Evolutionary conservation across 2,888 invertebrate genomes (phyloP).

Genomic region (Cephus pygmeus): DNA sequence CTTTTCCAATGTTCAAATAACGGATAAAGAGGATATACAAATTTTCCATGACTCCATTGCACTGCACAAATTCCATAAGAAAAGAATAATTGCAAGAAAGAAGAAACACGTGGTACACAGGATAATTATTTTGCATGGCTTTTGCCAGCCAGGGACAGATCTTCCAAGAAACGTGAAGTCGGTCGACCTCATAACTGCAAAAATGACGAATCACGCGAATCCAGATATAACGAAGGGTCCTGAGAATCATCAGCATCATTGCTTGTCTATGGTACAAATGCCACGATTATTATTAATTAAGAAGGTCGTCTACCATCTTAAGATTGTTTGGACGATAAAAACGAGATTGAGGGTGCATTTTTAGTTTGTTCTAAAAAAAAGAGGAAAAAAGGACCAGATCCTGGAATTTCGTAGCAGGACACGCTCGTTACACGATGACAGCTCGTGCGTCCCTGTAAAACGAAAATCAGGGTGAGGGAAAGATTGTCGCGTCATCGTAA

Average conservation of each 20-base stretch:
- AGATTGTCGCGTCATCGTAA: background rate
- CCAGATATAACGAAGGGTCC: background rate
- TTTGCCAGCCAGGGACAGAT: background rate
- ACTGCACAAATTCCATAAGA: background rate
- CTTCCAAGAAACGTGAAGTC: background rate
- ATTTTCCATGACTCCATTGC: background rate
- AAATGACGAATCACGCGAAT: background rate
- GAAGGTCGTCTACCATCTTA: background rate
- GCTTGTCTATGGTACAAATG: background rate
- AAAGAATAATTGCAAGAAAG: background rate
- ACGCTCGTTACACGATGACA: background rate
- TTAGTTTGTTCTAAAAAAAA: background rate
- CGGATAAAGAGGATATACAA: background rate
- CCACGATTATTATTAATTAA: background rate
- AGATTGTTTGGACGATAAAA: background rate
- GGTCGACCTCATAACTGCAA: background rate
- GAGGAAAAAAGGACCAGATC: background rate
- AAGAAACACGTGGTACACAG: background rate
- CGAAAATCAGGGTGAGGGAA: background rate
- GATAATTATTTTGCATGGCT: background rate
- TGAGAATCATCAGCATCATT: background rate
- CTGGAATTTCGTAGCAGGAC: background rate
- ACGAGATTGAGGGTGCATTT: background rate
- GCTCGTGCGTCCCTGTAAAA: background rate
- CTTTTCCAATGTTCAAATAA: background rate